These are phyloP conservation scores for Drosophila atripex DNA, from an alignment of 2,888 invertebrate genomes.

Conservation along the genomic window DNA sequence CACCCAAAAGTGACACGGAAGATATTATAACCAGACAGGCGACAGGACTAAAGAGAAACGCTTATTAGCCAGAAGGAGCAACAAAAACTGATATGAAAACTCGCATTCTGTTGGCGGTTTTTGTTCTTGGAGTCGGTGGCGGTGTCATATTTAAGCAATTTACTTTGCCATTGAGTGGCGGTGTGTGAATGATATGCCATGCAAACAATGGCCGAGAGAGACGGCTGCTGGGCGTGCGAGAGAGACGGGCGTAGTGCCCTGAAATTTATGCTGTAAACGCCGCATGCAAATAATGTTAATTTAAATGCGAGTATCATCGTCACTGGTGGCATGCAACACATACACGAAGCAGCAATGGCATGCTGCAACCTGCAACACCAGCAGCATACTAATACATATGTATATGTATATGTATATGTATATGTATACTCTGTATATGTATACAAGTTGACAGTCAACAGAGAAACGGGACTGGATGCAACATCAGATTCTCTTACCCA, in stretches of 20 bases:
- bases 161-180: slow-evolving; percentile 43
- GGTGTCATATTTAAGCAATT: slow-evolving; percentile 41
- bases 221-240: background rate
- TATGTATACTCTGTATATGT: too few relatives aligned
- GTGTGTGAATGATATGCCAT: slow-evolving; percentile 51
- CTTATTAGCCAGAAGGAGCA: background rate
- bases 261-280: slow-evolving; percentile 74
- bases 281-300: slow-evolving; percentile 77
- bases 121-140: slow-evolving; percentile 12
- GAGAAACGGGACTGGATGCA: background rate
- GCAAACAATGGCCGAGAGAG: slow-evolving; percentile 22
- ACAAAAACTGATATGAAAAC: background rate
- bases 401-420: too few relatives aligned
- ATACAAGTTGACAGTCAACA: slow-evolving; percentile 10
- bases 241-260: slow-evolving; percentile 27
- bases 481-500: too few relatives aligned
- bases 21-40: background rate
- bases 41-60: background rate
- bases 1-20: too few relatives aligned
- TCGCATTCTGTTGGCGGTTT: background rate
- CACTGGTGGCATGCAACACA: slow-evolving; percentile 44
- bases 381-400: slow-evolving; percentile 27
- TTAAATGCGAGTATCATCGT: slow-evolving; percentile 75
- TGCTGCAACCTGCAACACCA: slow-evolving; percentile 30
- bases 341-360: slow-evolving; percentile 19